phyloP scores from a whole-genome alignment of 2,113 vertebrate species.

The Phoenicopterus ruber region DNA sequence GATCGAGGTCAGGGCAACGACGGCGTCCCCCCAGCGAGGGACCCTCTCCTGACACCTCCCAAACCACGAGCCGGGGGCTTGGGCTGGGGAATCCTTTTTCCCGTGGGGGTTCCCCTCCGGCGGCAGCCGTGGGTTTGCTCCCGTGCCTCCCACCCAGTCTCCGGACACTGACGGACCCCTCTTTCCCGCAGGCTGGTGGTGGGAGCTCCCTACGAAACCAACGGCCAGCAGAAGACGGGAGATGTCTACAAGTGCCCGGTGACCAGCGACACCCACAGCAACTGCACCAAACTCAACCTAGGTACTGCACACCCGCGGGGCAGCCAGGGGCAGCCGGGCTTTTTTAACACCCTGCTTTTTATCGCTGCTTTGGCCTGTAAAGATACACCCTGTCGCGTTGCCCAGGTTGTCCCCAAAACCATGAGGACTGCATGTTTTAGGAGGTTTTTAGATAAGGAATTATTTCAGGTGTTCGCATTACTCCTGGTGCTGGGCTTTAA shows the following conservation, averaged over 20 bases:
- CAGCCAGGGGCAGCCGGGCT: accelerated
- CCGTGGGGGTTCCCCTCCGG: accelerated
- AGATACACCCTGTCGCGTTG: accelerated
- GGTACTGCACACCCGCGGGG: slow-evolving; percentile 63
- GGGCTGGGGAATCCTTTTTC: background rate
- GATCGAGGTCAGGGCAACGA: background rate
- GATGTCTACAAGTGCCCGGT: slow-evolving; percentile 93
- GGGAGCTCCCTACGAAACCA: slow-evolving; percentile 92
- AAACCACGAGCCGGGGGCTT: accelerated
- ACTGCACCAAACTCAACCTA: slow-evolving; percentile 94
- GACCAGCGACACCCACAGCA: slow-evolving; percentile 73
- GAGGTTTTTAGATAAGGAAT: background rate
- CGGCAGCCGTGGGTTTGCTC: background rate
- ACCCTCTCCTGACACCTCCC: background rate
- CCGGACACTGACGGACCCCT: background rate
- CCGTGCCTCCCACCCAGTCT: accelerated
- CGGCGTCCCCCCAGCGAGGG: accelerated
- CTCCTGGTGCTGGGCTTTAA: background rate
- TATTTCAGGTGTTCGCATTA: background rate
- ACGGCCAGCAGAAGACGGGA: slow-evolving; percentile 90
- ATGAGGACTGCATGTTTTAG: background rate
- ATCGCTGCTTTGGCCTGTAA: background rate
- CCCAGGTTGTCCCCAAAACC: background rate
- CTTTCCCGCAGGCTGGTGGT: slow-evolving; percentile 86
- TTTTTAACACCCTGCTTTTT: accelerated